These are phyloP conservation scores for Martes martes DNA, from an alignment of 2,113 vertebrate species.

Conservation along the genomic window DNA sequence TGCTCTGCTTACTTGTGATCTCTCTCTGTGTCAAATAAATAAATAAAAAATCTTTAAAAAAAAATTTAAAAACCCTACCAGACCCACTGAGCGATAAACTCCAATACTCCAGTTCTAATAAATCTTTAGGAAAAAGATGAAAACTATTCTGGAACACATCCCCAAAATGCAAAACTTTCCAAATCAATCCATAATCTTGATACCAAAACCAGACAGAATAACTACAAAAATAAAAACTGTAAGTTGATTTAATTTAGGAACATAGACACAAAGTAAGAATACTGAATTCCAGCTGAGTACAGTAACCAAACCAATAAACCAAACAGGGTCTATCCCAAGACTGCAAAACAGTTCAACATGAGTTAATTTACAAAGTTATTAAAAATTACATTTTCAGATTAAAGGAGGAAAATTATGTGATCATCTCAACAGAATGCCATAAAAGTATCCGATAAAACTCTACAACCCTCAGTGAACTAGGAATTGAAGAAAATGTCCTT, in stretches of 20 bases:
- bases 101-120: background rate
- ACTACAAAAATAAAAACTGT: constrained; percentile 17
- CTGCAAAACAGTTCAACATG: background rate
- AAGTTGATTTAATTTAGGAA: background rate
- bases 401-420: background rate
- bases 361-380: background rate
- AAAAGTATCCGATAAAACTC: background rate
- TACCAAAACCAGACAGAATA: background rate
- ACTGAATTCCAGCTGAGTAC: background rate
- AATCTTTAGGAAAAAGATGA: background rate
- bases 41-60: too few species aligned
- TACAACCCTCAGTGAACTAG: background rate
- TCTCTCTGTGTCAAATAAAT: too few species aligned
- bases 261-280: background rate
- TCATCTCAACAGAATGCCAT: background rate
- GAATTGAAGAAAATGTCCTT: background rate
- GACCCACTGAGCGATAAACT: background rate
- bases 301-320: constrained; percentile 12
- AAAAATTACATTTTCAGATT: background rate
- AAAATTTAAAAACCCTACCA: background rate
- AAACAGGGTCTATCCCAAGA: background rate
- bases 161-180: background rate
- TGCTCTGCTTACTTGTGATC: too few species aligned
- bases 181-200: background rate
- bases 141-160: background rate